These are phyloP conservation scores for Epirrita christyi DNA, from an alignment of 2,888 invertebrate species.

Conservation along the genomic window DNA sequence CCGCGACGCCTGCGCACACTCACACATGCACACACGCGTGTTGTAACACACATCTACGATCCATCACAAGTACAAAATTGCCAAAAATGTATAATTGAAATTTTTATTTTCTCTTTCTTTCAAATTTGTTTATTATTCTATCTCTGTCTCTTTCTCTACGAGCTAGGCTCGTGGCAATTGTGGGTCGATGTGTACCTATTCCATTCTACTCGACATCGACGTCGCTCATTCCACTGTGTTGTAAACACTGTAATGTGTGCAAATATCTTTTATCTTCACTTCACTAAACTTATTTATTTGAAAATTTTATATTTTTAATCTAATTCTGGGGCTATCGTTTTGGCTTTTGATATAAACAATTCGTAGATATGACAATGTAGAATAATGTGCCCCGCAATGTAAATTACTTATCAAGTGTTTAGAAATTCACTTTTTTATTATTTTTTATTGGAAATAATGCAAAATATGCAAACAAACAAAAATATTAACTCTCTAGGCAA, in stretches of 20 bases:
- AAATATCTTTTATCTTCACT: slow-evolving; percentile 47
- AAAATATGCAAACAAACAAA: slow-evolving; percentile 41
- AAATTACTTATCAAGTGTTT: slow-evolving; percentile 44
- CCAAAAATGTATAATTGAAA: slow-evolving; percentile 72
- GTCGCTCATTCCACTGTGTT: slow-evolving; percentile 58
- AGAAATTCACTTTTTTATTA: slow-evolving; percentile 23
- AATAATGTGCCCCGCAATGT: slow-evolving; percentile 35
- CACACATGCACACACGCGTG: slow-evolving; percentile 46
- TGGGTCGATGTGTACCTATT: slow-evolving; percentile 51
- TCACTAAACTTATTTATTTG: slow-evolving; percentile 36
- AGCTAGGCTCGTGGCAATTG: slow-evolving; percentile 59
- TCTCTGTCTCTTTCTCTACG: slow-evolving; percentile 47
- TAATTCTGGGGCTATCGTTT: slow-evolving; percentile 39
- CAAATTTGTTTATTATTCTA: slow-evolving; percentile 47
- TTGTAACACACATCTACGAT: slow-evolving; percentile 58
- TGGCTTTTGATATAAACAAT: slow-evolving; percentile 39
- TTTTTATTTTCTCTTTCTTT: slow-evolving; percentile 47
- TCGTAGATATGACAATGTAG: slow-evolving; percentile 36
- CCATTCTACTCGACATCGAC: slow-evolving; percentile 50
- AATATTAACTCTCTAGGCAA: slow-evolving; percentile 49
- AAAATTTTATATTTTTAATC: slow-evolving; percentile 37
- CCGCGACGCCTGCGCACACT: slow-evolving; percentile 37
- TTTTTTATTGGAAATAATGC: slow-evolving; percentile 22
- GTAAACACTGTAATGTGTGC: slow-evolving; percentile 54
- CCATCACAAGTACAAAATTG: slow-evolving; percentile 84